Evolutionary conservation across 64 coral and sea anemone species (phyloP).

Genomic region (Stichodactyla mertensii): DNA sequence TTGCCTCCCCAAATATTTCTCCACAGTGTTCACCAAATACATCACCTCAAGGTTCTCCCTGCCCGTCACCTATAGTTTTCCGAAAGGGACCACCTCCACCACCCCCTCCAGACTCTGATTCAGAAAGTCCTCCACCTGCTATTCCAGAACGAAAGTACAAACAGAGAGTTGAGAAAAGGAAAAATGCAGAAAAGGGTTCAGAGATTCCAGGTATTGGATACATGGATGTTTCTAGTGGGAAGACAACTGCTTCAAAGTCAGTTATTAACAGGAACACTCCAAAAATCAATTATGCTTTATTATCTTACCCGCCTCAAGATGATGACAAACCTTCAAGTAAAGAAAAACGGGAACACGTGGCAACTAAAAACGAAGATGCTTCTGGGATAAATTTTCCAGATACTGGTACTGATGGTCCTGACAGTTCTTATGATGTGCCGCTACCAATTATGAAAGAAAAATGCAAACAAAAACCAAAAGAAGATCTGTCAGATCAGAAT

Average conservation of each 20-base stretch:
- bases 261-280: not conserved
- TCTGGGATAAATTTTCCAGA: not conserved
- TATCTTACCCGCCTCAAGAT: constrained; percentile 51
- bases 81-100: constrained; percentile 59
- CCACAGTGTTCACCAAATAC: constrained; percentile 49
- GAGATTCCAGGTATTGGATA: not conserved
- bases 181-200: constrained; percentile 15
- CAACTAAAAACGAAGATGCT: constrained; percentile 18
- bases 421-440: constrained; percentile 70
- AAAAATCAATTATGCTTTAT: constrained; percentile 72
- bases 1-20: constrained; percentile 56
- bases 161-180: not conserved
- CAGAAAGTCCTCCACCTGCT: constrained; percentile 63
- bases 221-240: constrained; percentile 32
- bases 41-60: constrained; percentile 62
- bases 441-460: constrained; percentile 53
- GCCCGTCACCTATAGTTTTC: constrained; percentile 49
- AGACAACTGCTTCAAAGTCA: not conserved
- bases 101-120: constrained; percentile 55
- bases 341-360: constrained; percentile 6
- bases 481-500: constrained; percentile 45
- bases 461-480: constrained; percentile 19
- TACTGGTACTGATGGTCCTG: not conserved
- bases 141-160: constrained; percentile 76
- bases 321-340: not conserved